phyloP scores from a whole-genome alignment of 2,113 vertebrate species.

The Marmota monax region DNA sequence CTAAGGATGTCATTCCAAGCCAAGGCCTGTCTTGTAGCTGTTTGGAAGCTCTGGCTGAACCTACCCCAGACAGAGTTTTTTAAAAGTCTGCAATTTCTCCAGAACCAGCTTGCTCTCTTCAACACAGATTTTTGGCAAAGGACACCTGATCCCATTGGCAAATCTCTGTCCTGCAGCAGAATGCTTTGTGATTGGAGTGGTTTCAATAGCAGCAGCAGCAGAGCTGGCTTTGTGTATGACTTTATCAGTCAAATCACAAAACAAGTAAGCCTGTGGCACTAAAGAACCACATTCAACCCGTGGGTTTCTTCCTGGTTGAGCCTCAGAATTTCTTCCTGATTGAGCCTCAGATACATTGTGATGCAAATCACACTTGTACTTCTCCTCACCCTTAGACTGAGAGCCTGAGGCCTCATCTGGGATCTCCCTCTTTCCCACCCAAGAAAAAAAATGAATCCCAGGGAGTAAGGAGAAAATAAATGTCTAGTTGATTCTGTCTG shows the following conservation, averaged over 20 bases:
- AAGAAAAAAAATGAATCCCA: not conserved
- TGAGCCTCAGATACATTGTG: no score
- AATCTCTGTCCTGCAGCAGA: not conserved
- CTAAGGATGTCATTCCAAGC: not conserved
- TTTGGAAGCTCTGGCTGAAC: not conserved
- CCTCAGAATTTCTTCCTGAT: no score
- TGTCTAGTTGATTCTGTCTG: not conserved
- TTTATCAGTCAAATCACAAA: not conserved
- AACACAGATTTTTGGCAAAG: not conserved
- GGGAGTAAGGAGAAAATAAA: not conserved
- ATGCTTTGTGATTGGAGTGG: not conserved
- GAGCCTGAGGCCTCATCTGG: no score
- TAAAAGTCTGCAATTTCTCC: not conserved
- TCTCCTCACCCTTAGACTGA: no score
- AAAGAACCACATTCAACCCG: accelerated
- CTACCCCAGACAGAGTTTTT: not conserved
- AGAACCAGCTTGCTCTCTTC: not conserved
- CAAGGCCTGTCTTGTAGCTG: not conserved
- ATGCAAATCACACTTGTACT: not conserved
- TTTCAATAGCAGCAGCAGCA: not conserved
- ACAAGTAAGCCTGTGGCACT: not conserved
- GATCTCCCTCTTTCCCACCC: not conserved
- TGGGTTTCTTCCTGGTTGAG: not conserved
- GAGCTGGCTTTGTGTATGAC: no score
- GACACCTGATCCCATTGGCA: not conserved